Evolutionary conservation across 1,140 invertebrate species (phyloP).

Genomic region (Hyposmocoma kahamanoa): DNA sequence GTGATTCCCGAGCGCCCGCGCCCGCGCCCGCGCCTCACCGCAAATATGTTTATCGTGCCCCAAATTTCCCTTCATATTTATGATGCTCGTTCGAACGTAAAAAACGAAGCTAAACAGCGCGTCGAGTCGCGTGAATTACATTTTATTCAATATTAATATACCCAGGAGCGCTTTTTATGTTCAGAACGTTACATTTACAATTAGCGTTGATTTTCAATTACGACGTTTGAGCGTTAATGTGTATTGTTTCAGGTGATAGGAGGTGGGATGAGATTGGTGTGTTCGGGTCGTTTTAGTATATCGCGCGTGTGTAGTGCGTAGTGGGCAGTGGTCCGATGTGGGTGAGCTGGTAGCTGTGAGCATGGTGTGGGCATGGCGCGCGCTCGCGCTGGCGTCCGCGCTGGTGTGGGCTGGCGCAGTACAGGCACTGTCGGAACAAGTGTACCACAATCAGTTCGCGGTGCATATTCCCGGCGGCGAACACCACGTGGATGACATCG

Average conservation of each 20-base stretch:
- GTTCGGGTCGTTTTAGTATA: background rate
- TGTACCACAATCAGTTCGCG: constrained; percentile 87
- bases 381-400: constrained; percentile 54
- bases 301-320: background rate
- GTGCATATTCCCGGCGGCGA: constrained; percentile 80
- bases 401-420: constrained; percentile 47
- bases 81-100: constrained; percentile 26
- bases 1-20: constrained; percentile 29
- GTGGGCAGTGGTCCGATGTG: background rate
- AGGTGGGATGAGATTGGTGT: constrained; percentile 26
- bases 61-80: constrained; percentile 30
- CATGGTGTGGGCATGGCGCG: constrained; percentile 15
- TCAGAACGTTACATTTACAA: constrained; percentile 22
- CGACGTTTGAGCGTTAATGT: constrained; percentile 16
- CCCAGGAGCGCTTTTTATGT: constrained; percentile 30
- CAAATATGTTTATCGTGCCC: constrained; percentile 49
- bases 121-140: constrained; percentile 21
- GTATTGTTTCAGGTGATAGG: constrained; percentile 12
- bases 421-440: background rate
- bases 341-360: constrained; percentile 25
- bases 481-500: constrained; percentile 75
- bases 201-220: constrained; percentile 34
- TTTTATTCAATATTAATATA: constrained; percentile 55
- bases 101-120: constrained; percentile 33
- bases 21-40: no score